phyloP scores from a whole-genome alignment of 37 sponge, comb jelly and placozoan genomes.

The Trichoplax adhaerens region DNA sequence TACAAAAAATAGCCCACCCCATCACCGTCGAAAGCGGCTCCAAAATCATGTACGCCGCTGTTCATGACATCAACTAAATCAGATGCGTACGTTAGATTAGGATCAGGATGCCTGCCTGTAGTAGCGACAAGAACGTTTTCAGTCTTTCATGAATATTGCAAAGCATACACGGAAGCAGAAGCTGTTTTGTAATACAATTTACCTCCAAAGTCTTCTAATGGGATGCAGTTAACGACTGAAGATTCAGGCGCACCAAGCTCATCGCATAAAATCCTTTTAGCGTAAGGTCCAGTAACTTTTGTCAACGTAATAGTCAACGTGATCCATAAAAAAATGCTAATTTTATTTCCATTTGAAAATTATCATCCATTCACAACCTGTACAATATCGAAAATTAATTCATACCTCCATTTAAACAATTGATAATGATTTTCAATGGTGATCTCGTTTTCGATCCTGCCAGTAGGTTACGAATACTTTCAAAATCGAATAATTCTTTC shows the following conservation, averaged over 20 bases:
- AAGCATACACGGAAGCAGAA: too few relatives aligned
- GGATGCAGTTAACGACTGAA: not conserved
- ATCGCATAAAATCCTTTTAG: slow-evolving; percentile 7
- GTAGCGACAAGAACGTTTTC: not conserved
- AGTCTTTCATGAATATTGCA: too few relatives aligned
- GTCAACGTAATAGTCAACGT: not conserved
- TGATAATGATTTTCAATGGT: not conserved
- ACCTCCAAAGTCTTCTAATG: not conserved
- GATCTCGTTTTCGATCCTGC: not conserved
- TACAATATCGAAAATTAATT: not conserved
- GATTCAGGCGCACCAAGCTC: not conserved
- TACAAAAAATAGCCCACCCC: not conserved
- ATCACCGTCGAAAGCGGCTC: slow-evolving; percentile 12
- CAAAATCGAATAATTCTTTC: slow-evolving; percentile 8
- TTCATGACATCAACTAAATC: slow-evolving; percentile 12
- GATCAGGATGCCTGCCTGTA: slow-evolving; percentile 13
- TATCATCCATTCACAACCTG: not conserved
- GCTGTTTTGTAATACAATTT: too few relatives aligned
- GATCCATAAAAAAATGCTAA: slow-evolving; percentile 3
- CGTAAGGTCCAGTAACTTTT: not conserved
- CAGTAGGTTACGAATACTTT: not conserved
- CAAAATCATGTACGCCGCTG: slow-evolving; percentile 15
- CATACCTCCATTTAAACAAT: slow-evolving; percentile 4
- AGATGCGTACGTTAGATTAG: slow-evolving; percentile 18
- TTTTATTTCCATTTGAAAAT: not conserved